A percentile compares a stretch with the other conserved stretches of the same genome.
Evolutionary conservation across 2,113 vertebrate genomes (phyloP).

Genomic region (Daubentonia madagascariensis): DNA sequence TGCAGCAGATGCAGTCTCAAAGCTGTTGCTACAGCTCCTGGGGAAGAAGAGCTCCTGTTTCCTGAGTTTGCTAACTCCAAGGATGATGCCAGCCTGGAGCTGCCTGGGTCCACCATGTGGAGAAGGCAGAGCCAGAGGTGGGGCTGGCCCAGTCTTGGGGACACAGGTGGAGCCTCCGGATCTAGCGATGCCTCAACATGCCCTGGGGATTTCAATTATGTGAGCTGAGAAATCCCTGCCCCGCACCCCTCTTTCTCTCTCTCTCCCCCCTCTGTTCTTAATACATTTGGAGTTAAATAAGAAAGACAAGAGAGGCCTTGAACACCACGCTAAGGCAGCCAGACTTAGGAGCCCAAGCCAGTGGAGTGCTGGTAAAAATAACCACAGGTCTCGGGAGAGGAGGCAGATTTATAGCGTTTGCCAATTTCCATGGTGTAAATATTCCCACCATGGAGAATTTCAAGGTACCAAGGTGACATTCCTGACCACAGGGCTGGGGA

Average conservation of each 20-base stretch:
- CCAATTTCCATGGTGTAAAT: background rate
- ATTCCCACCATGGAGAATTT: rapidly evolving
- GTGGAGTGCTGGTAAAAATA: rapidly evolving
- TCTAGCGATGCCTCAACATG: rapidly evolving
- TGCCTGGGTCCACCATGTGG: background rate
- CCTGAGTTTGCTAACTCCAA: background rate
- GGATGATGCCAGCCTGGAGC: background rate
- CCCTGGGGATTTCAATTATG: background rate
- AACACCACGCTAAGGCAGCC: background rate
- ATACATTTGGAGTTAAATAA: background rate
- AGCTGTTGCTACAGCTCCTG: background rate
- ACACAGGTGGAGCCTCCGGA: background rate
- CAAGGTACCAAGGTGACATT: background rate
- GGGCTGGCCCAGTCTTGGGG: no score
- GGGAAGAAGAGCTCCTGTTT: background rate
- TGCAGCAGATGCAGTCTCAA: background rate
- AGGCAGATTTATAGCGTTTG: no score
- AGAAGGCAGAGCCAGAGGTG: background rate
- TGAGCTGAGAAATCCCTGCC: background rate
- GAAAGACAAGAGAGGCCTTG: background rate
- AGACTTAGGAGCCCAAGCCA: background rate
- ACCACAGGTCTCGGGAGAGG: background rate
- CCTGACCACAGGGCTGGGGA: background rate
- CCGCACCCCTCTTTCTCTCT: no score
- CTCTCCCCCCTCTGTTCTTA: background rate